Percentiles rank a stretch among this genome's conserved stretches.
Evolutionary conservation across 2,888 invertebrate genomes (phyloP).

Genomic region (Leucophenga maculata): DNA sequence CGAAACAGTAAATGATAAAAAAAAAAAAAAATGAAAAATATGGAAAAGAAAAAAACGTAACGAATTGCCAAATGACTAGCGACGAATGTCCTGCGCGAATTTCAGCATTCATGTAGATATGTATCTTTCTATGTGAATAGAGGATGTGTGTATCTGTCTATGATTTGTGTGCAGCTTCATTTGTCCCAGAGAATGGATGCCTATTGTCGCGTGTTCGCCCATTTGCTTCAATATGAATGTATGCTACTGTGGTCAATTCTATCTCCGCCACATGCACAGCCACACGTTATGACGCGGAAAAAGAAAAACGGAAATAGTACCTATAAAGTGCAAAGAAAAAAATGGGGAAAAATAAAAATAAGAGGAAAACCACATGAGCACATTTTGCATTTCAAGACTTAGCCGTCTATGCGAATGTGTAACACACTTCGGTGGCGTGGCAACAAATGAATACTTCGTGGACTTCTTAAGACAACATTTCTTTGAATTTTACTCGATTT

Average conservation of each 20-base stretch:
- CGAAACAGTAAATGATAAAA: background rate
- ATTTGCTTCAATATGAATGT: background rate
- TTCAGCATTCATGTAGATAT: background rate
- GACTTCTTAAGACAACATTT: too few species aligned
- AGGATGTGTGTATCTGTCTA: slow-evolving; percentile 33
- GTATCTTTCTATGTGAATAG: background rate
- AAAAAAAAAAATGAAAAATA: slow-evolving; percentile 3
- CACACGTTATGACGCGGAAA: slow-evolving; percentile 6
- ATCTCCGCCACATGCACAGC: background rate
- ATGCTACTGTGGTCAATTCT: slow-evolving; percentile 5
- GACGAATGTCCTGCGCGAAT: slow-evolving; percentile 18
- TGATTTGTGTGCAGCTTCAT: slow-evolving; percentile 49
- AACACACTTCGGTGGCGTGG: too few species aligned
- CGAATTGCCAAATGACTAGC: slow-evolving; percentile 39
- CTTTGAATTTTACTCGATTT: too few species aligned
- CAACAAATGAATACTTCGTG: too few species aligned
- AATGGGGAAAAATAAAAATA: background rate
- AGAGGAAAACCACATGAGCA: too few species aligned
- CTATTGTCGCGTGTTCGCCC: background rate
- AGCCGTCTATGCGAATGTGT: too few species aligned
- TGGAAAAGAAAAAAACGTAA: slow-evolving; percentile 48
- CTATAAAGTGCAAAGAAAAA: background rate
- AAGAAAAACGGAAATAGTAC: background rate
- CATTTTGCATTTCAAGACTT: too few species aligned
- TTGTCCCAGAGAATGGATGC: slow-evolving; percentile 26